phyloP scores from a whole-genome alignment of 2,113 vertebrate genomes.

The Emydocephalus ijimae region DNA sequence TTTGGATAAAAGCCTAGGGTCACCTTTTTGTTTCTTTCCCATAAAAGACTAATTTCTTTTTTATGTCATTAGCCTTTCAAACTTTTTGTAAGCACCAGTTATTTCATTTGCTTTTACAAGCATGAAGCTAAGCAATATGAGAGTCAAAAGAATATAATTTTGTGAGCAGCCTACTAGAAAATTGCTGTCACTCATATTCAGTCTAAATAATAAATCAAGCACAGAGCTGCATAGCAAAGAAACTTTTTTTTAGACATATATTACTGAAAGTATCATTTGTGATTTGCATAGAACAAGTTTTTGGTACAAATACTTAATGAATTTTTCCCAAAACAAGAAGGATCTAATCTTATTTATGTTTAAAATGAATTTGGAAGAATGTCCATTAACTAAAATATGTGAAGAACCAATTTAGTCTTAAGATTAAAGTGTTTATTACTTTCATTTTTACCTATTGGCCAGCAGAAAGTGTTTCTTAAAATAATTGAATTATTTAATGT shows the following conservation, averaged over 20 bases:
- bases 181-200: background rate
- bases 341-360: background rate
- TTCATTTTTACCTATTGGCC: background rate
- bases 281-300: background rate
- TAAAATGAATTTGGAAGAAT: background rate
- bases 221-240: background rate
- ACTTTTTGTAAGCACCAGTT: background rate
- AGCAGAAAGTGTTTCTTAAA: background rate
- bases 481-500: background rate
- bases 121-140: background rate
- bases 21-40: background rate
- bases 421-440: background rate
- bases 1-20: background rate
- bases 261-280: background rate
- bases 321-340: background rate
- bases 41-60: background rate
- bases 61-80: background rate
- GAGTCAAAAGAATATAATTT: background rate
- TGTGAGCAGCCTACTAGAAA: background rate
- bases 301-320: background rate
- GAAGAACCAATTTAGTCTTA: background rate
- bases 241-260: background rate
- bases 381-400: background rate
- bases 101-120: background rate
- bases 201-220: constrained; percentile 8